A percentile compares a stretch with the other conserved stretches of the same genome.
phyloP scores from a whole-genome alignment of 2,888 invertebrate species.

The Orthonychiurus folsomi region DNA sequence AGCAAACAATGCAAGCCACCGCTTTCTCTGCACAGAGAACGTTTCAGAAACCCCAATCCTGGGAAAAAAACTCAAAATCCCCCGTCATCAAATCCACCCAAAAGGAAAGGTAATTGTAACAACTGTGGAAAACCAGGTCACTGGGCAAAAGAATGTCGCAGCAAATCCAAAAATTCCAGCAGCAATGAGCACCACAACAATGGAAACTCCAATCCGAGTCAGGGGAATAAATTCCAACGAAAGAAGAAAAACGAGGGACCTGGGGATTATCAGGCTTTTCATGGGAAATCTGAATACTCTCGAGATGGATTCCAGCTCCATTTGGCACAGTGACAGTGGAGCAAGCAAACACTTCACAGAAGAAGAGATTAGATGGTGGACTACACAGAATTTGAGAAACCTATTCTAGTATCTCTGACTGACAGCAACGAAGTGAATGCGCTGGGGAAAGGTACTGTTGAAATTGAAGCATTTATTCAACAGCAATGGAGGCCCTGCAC shows the following conservation, averaged over 20 bases:
- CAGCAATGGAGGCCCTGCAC: background rate
- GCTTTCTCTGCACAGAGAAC: no score
- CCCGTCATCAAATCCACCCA: no score
- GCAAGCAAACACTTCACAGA: background rate
- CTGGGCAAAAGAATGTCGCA: background rate
- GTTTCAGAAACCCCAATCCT: background rate
- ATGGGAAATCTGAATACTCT: no score
- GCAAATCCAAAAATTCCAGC: no score
- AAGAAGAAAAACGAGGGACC: no score
- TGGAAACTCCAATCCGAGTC: background rate
- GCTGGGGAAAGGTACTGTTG: background rate
- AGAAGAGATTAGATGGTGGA: background rate
- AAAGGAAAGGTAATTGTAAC: no score
- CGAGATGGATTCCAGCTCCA: no score
- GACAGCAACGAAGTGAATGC: background rate
- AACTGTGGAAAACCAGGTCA: slow-evolving; percentile 1
- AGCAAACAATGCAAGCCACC: background rate
- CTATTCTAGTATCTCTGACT: background rate
- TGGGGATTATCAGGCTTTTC: no score
- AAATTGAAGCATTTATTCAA: background rate
- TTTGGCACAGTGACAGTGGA: background rate
- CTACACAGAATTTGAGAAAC: background rate
- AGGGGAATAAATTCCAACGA: background rate
- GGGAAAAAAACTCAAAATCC: no score
- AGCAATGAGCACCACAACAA: background rate